A percentile compares a stretch with the other conserved stretches of the same genome.
Evolutionary conservation across 2,113 vertebrate genomes (phyloP).

Genomic region (Taxidea taxus): DNA sequence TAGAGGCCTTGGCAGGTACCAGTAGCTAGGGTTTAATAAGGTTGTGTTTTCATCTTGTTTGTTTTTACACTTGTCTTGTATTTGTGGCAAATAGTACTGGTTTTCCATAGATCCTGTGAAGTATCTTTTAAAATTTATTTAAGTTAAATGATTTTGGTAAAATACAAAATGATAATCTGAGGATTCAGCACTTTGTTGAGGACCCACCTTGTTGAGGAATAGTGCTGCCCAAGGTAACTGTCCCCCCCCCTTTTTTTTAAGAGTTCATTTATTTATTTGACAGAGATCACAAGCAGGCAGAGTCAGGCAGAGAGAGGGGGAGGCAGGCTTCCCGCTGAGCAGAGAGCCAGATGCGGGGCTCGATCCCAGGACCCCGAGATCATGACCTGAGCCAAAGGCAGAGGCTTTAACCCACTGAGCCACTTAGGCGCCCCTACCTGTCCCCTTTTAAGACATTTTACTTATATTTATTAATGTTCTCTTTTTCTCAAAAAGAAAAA

Average conservation of each 20-base stretch:
- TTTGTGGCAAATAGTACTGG: slow-evolving; percentile 43
- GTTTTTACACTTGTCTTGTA: slow-evolving; percentile 48
- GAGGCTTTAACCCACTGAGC: too few relatives aligned
- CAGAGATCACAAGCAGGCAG: too few relatives aligned
- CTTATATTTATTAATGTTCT: not conserved
- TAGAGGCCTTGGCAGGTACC: not conserved
- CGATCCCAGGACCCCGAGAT: too few relatives aligned
- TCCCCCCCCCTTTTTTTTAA: too few relatives aligned
- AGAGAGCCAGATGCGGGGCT: too few relatives aligned
- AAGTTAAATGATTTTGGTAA: not conserved
- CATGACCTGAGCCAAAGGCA: too few relatives aligned
- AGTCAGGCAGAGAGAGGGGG: too few relatives aligned
- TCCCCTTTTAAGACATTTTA: not conserved
- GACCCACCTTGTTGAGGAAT: not conserved
- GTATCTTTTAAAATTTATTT: slow-evolving; percentile 36
- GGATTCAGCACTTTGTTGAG: not conserved
- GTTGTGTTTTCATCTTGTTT: slow-evolving; percentile 19
- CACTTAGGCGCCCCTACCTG: too few relatives aligned
- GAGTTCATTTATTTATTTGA: too few relatives aligned
- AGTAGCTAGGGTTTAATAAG: slow-evolving; percentile 45
- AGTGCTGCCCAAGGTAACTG: not conserved
- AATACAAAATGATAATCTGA: not conserved
- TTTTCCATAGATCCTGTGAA: slow-evolving; percentile 12
- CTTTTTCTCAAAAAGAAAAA: slow-evolving; percentile 18
- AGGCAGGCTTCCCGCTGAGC: too few relatives aligned